These are phyloP conservation scores for Drosophila guanche DNA, from an alignment of 1,140 invertebrate genomes.

Conservation along the genomic window DNA sequence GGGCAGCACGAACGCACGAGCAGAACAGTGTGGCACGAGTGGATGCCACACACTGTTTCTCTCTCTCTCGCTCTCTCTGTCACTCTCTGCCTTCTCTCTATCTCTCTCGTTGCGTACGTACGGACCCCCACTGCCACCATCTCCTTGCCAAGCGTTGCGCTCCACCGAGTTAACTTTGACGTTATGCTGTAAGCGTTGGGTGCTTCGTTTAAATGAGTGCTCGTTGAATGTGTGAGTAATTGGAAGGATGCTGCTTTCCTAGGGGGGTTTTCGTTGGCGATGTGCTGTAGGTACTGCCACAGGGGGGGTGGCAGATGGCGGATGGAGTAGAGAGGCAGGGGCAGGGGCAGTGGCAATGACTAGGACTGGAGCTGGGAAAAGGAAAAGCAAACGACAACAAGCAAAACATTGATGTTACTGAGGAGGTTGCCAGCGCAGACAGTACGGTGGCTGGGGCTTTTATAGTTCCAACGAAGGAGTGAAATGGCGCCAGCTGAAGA, in stretches of 20 bases:
- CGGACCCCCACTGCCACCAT: conserved; percentile 4
- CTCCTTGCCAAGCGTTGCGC: conserved; percentile 40
- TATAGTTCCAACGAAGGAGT: conserved; percentile 63
- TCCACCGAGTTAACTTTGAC: conserved; percentile 75
- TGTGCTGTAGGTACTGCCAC: not conserved
- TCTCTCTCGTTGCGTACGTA: not conserved
- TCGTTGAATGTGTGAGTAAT: conserved; percentile 81
- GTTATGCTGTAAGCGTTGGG: conserved; percentile 76
- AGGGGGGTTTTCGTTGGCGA: not conserved
- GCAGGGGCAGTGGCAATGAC: not conserved
- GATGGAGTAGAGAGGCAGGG: not conserved
- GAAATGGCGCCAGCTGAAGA: conserved; percentile 76
- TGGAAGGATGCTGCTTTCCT: conserved; percentile 58
- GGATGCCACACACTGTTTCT: conserved; percentile 12
- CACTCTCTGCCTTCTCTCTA: not conserved
- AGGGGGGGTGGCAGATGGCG: not conserved
- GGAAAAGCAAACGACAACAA: conserved; percentile 77
- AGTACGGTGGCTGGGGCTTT: conserved; percentile 45
- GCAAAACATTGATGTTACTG: conserved; percentile 66
- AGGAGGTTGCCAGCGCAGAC: conserved; percentile 59
- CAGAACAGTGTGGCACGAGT: conserved; percentile 24
- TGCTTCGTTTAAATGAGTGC: conserved; percentile 81
- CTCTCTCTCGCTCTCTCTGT: not conserved
- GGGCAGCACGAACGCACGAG: conserved; percentile 48
- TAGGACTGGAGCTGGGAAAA: conserved; percentile 22